Base-by-base conservation (phyloP, 2,888 invertebrate species). In the Gibbula magus region DNA sequence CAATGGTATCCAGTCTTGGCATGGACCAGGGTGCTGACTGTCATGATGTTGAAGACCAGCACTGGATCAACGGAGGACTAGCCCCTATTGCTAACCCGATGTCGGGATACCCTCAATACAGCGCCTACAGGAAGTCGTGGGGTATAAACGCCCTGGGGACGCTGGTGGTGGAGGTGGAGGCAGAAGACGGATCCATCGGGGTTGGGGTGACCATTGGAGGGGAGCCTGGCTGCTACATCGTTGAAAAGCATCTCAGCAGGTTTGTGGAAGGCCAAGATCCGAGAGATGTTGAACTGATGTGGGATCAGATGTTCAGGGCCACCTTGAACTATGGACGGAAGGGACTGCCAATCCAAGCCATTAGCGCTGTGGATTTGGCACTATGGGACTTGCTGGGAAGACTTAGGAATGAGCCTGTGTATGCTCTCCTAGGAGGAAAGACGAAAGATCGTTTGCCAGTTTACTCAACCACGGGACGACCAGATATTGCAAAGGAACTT, bases 231-330 rank as follows among this genome's bases (percentile, higher is more conserved):
- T 91, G 91, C 79, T 91, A 83, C 79, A 90, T 92, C 22, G 91
- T 91, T 73, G 91, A 91, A 81, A 88, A 89, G 35, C 92, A 92
- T 80, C 84, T 92, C 10, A 91, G 91, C 76, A 84, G 91, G 8
- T 92, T 92, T 73, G 86, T 92, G 7, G 91, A 91, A 81, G 92
- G 92, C 2, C 89, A 91, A 78, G 91, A 92, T 81, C 91, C 91
- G 0, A 82, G 91, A 4, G 86, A 91, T 83, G 86, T 90, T 29
- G 91, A 91, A 79, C 82, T 88, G n/a, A 88, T 91, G 79, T 90
- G 91, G 88, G 91, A 91, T 79, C 89, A 91, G 80, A 91, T 91
- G 91, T 91, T 89, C 81, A 82, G 91, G 29, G 84, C 91, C 13
- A 91, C 91, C 1, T 81, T 91, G 22, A 91, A 91, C 83, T 92